These are phyloP conservation scores for Syngnathus typhle DNA, from an alignment of 2,113 vertebrate genomes.

Conservation along the genomic window DNA sequence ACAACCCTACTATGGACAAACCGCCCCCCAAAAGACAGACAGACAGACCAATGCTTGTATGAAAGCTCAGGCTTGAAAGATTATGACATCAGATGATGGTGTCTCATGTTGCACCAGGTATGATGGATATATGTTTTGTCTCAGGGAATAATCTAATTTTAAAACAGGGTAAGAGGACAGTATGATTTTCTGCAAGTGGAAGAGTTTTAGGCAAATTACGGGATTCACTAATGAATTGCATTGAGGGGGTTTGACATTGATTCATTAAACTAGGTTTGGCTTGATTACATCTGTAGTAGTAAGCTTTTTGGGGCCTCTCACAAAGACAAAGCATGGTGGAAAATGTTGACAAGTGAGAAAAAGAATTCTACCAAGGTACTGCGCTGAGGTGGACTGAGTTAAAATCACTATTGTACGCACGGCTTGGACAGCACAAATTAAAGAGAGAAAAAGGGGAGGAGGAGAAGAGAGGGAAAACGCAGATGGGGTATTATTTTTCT, in stretches of 20 bases:
- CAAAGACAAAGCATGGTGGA: constrained; percentile 59
- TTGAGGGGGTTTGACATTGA: constrained; percentile 56
- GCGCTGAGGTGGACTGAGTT: constrained; percentile 62
- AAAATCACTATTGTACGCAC: constrained; percentile 63
- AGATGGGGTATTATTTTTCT: constrained; percentile 85
- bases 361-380: constrained; percentile 45
- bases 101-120: constrained; percentile 15
- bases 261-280: constrained; percentile 63
- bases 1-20: too few species aligned
- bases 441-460: constrained; percentile 53
- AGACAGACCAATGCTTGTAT: background rate
- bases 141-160: constrained; percentile 16
- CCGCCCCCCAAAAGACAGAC: too few species aligned
- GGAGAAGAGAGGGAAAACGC: constrained; percentile 72
- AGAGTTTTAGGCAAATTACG: constrained; percentile 34
- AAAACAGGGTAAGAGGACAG: constrained; percentile 17
- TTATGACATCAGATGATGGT: constrained; percentile 5
- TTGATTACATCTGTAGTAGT: constrained; percentile 68
- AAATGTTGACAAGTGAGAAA: constrained; percentile 61
- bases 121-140: constrained; percentile 10
- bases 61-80: constrained; percentile 6
- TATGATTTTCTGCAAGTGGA: constrained; percentile 26
- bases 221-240: constrained; percentile 33
- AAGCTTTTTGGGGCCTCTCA: constrained; percentile 64
- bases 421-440: constrained; percentile 69